Conservation (phyloP, 2,113 vertebrate species). For the Fregata magnificens region DNA sequence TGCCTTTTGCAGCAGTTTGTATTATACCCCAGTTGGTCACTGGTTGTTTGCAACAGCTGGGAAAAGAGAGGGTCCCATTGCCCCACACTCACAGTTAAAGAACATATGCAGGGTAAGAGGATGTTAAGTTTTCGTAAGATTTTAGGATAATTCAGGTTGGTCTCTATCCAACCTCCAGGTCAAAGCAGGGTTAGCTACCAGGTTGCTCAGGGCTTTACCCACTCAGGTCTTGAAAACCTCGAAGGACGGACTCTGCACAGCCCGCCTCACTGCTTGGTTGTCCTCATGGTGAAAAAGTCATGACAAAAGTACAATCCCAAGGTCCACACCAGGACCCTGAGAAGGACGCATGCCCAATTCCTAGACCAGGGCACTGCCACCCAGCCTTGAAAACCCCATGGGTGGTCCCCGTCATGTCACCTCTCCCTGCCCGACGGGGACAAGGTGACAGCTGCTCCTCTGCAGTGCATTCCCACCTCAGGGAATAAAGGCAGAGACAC, state of each 20-base stretch:
- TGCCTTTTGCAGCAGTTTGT: neutral
- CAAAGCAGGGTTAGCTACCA: neutral
- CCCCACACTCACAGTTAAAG: neutral
- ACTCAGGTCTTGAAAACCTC: neutral
- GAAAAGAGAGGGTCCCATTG: neutral
- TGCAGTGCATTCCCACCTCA: neutral
- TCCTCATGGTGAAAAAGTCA: fast-evolving
- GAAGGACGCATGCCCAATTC: neutral
- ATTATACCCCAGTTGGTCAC: neutral
- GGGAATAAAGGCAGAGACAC: neutral
- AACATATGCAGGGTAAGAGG: neutral
- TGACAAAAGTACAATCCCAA: neutral
- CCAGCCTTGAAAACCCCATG: fast-evolving
- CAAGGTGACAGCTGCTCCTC: neutral
- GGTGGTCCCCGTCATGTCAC: neutral
- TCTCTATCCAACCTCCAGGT: neutral
- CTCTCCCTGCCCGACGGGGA: neutral
- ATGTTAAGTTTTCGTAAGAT: neutral
- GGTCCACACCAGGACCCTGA: neutral
- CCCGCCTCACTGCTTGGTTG: neutral
- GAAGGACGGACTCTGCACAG: fast-evolving
- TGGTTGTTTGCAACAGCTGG: neutral
- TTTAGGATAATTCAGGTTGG: neutral
- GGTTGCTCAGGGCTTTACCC: neutral
- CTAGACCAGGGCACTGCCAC: neutral